These are phyloP conservation scores for Helarctos malayanus DNA, from an alignment of 2,797 vertebrate species.

Conservation along the genomic window DNA sequence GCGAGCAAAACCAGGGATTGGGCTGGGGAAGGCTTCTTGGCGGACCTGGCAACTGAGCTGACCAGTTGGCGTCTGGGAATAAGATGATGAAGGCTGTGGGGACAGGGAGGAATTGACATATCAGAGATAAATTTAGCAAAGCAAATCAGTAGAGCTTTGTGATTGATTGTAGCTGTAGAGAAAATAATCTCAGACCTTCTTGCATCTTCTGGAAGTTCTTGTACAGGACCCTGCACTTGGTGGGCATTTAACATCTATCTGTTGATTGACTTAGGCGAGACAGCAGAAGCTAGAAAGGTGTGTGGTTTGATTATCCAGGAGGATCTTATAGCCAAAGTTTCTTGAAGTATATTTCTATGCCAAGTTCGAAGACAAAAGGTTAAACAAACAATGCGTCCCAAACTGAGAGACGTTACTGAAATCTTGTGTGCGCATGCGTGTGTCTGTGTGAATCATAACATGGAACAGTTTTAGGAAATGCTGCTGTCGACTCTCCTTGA, in stretches of 20 bases:
- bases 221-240: accelerated
- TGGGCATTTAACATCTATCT: not conserved
- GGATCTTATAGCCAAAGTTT: not conserved
- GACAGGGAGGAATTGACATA: not conserved
- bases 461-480: not conserved
- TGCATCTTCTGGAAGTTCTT: not conserved
- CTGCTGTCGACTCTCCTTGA: not conserved
- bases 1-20: not conserved
- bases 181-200: not conserved
- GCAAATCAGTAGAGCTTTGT: not conserved
- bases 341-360: not conserved
- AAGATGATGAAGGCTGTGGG: not conserved
- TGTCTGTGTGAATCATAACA: conserved; percentile 44
- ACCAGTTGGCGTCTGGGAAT: not conserved
- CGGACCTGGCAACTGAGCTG: not conserved
- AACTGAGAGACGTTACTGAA: not conserved
- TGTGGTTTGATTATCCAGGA: not conserved
- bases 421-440: not conserved
- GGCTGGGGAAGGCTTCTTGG: not conserved
- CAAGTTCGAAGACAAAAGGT: not conserved
- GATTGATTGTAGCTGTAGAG: not conserved
- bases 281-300: not conserved
- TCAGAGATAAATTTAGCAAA: not conserved
- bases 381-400: not conserved
- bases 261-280: conserved; percentile 57